A percentile compares a stretch with the other conserved stretches of the same genome.
phyloP scores from a whole-genome alignment of 2,797 vertebrate genomes.

The Geotrypetes seraphini region DNA sequence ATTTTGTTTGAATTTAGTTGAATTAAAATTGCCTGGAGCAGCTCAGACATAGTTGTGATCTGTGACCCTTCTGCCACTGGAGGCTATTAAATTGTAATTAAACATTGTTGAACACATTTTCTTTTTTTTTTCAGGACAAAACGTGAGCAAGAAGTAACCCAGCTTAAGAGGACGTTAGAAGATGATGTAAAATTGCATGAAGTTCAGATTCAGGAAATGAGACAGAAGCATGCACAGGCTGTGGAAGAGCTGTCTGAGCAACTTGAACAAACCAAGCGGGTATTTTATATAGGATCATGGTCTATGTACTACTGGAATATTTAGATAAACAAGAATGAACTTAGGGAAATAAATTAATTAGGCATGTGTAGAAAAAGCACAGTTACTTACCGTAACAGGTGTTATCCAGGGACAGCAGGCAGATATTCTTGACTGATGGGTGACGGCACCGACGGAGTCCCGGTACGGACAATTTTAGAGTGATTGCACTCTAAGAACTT shows the following conservation, averaged over 20 bases:
- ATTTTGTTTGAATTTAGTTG: too few relatives aligned
- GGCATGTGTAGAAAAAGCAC: too few relatives aligned
- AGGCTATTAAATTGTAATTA: too few relatives aligned
- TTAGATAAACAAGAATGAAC: too few relatives aligned
- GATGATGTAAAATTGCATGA: conserved; percentile 83
- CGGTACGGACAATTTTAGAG: too few relatives aligned
- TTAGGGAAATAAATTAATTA: too few relatives aligned
- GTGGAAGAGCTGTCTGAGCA: conserved; percentile 92
- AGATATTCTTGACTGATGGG: too few relatives aligned
- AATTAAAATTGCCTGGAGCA: neutral
- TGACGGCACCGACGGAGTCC: too few relatives aligned
- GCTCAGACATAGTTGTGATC: neutral
- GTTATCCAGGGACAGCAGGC: too few relatives aligned
- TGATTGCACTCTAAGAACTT: too few relatives aligned
- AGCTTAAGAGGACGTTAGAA: conserved; percentile 84
- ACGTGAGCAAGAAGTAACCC: conserved; percentile 85
- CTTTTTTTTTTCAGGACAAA: conserved; percentile 58
- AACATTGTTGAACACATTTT: neutral
- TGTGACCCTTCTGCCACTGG: neutral
- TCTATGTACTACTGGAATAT: too few relatives aligned
- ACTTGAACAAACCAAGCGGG: conserved; percentile 90
- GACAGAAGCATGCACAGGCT: conserved; percentile 87
- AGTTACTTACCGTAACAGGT: too few relatives aligned
- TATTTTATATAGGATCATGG: conserved; percentile 42
- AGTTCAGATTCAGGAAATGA: conserved; percentile 77